A percentile compares a stretch with the other conserved stretches of the same genome.
Evolutionary conservation across 2,797 vertebrate species (phyloP).

Genomic region (Gymnoscopelus microlampas): DNA sequence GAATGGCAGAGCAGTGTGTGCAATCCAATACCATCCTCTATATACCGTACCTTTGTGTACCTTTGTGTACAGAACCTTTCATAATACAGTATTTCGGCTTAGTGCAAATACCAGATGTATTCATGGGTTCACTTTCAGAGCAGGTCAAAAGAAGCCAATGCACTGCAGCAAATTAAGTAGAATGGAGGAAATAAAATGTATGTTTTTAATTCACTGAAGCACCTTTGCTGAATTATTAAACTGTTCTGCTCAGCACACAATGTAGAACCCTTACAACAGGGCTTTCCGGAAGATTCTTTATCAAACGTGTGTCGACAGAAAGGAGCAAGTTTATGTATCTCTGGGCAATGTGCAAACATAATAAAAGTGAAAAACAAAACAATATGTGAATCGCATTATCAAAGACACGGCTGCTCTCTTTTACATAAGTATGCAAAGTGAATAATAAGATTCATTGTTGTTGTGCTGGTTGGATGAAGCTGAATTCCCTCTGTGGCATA

Average conservation of each 20-base stretch:
- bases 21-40: slow-evolving; percentile 17
- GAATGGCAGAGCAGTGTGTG: background rate
- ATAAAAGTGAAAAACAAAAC: background rate
- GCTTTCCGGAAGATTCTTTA: slow-evolving; percentile 30
- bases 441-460: slow-evolving; percentile 35
- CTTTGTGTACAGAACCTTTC: background rate
- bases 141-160: slow-evolving; percentile 8
- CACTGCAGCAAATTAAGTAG: slow-evolving; percentile 35
- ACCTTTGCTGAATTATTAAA: slow-evolving; percentile 27
- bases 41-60: slow-evolving; percentile 25
- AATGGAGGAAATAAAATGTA: slow-evolving; percentile 13
- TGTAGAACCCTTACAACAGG: slow-evolving; percentile 9
- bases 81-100: slow-evolving; percentile 1
- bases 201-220: slow-evolving; percentile 20
- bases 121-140: background rate
- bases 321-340: slow-evolving; percentile 31
- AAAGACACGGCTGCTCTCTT: slow-evolving; percentile 13
- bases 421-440: slow-evolving; percentile 45
- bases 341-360: background rate
- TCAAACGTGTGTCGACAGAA: slow-evolving; percentile 18
- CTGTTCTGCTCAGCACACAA: background rate
- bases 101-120: background rate
- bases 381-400: slow-evolving; percentile 31
- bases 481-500: slow-evolving; percentile 31
- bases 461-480: slow-evolving; percentile 8